phyloP scores from a whole-genome alignment of 2,797 vertebrate genomes.

The Paedocypris micromegethes region DNA sequence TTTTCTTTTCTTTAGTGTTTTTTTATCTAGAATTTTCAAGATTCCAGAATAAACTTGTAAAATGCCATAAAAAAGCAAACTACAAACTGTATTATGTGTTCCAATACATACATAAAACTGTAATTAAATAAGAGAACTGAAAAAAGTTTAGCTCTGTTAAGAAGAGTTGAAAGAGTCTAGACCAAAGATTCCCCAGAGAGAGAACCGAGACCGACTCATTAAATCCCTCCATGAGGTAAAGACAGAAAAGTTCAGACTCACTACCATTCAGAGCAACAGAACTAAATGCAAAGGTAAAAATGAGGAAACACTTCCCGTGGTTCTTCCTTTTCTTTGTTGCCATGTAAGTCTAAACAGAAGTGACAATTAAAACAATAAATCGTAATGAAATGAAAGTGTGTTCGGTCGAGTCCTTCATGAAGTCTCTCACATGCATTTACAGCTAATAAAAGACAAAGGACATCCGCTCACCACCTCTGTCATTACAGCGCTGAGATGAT shows the following conservation, averaged over 20 bases:
- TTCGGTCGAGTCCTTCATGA: slow-evolving; percentile 10
- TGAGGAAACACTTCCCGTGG: not conserved
- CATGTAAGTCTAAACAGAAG: slow-evolving; percentile 9
- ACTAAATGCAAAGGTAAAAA: not conserved
- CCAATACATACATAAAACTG: not conserved
- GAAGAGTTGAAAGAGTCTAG: slow-evolving; percentile 42
- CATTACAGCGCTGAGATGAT: slow-evolving; percentile 18
- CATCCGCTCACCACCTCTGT: slow-evolving; percentile 18
- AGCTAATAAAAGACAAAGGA: slow-evolving; percentile 26
- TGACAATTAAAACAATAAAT: slow-evolving; percentile 39
- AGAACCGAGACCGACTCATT: slow-evolving; percentile 36
- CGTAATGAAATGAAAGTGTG: not conserved
- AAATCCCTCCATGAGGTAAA: slow-evolving; percentile 31
- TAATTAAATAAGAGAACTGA: slow-evolving; percentile 21
- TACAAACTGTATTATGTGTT: slow-evolving; percentile 19
- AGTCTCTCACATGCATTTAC: slow-evolving; percentile 25
- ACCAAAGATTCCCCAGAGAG: slow-evolving; percentile 29
- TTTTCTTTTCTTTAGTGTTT: too few relatives aligned
- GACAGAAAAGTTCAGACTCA: slow-evolving; percentile 34
- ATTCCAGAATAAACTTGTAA: too few relatives aligned
- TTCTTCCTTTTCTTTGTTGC: too few relatives aligned
- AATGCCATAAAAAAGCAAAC: not conserved
- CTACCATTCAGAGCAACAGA: slow-evolving; percentile 20
- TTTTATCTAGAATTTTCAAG: too few relatives aligned
- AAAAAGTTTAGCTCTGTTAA: slow-evolving; percentile 35